These are phyloP conservation scores for Cerastis rubricosa DNA, from an alignment of 2,888 invertebrate species.

Conservation along the genomic window DNA sequence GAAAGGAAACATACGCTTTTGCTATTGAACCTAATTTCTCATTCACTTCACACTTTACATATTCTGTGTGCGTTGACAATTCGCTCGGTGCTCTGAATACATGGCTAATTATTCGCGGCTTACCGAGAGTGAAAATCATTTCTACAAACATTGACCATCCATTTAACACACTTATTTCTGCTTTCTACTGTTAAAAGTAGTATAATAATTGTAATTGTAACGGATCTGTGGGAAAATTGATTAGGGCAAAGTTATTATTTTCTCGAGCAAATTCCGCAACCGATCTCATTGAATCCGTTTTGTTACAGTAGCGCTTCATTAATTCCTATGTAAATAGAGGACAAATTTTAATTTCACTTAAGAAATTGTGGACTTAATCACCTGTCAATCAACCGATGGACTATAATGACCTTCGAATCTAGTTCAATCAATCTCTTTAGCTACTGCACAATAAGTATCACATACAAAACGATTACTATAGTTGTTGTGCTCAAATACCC, in stretches of 20 bases:
- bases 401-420: constrained; percentile 56
- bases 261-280: constrained; percentile 51
- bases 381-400: constrained; percentile 59
- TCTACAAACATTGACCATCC: constrained; percentile 75
- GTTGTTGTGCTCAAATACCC: constrained; percentile 55
- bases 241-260: constrained; percentile 62
- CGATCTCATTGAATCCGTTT: constrained; percentile 52
- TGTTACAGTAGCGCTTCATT: constrained; percentile 56
- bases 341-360: constrained; percentile 54
- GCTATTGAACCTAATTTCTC: constrained; percentile 49
- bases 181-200: constrained; percentile 77
- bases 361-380: constrained; percentile 58
- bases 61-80: constrained; percentile 71
- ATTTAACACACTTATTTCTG: constrained; percentile 80
- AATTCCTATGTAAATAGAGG: constrained; percentile 57
- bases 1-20: constrained; percentile 49
- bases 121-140: constrained; percentile 80
- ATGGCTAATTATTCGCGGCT: constrained; percentile 81
- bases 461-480: constrained; percentile 48
- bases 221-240: constrained; percentile 65
- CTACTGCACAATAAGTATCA: constrained; percentile 40
- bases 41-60: constrained; percentile 68
- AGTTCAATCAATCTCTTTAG: constrained; percentile 54
- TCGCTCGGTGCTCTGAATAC: constrained; percentile 79
- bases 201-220: constrained; percentile 68